These are phyloP conservation scores for Schizopygopsis pylzovi DNA, from an alignment of 2,797 vertebrate genomes.

Conservation along the genomic window DNA sequence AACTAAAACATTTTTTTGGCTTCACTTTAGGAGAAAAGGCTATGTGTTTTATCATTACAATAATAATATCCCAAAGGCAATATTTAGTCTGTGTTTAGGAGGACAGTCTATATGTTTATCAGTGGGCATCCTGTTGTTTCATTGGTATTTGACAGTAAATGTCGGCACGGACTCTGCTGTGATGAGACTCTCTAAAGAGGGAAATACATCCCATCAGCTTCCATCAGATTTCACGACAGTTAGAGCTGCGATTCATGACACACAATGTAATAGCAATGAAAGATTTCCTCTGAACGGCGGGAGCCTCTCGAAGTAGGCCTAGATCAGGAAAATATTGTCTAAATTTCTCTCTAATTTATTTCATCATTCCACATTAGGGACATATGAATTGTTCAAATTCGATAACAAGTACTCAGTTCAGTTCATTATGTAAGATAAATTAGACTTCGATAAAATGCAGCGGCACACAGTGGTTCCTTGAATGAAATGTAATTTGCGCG, in stretches of 20 bases:
- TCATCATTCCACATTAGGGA: constrained; percentile 97
- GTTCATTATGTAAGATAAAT: constrained; percentile 99
- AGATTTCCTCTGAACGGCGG: constrained; percentile 84
- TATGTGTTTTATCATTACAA: background rate
- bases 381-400: constrained; percentile 97
- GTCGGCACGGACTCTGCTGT: constrained; percentile 44
- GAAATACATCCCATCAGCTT: constrained; percentile 78
- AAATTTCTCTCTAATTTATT: constrained; percentile 94
- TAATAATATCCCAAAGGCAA: background rate
- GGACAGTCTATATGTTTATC: background rate
- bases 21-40: background rate
- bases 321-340: constrained; percentile 92
- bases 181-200: constrained; percentile 71
- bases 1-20: background rate
- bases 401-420: constrained; percentile 99
- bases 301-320: constrained; percentile 75
- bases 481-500: constrained; percentile 99
- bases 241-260: constrained; percentile 77
- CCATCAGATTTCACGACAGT: constrained; percentile 75
- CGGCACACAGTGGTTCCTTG: constrained; percentile 91
- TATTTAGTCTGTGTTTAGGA: background rate
- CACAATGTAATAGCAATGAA: constrained; percentile 79
- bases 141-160: constrained; percentile 36
- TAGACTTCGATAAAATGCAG: constrained; percentile 95
- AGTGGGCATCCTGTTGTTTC: constrained; percentile 11